Conservation (phyloP, 2,888 invertebrate species). For the Sinohyriopsis cumingii region DNA sequence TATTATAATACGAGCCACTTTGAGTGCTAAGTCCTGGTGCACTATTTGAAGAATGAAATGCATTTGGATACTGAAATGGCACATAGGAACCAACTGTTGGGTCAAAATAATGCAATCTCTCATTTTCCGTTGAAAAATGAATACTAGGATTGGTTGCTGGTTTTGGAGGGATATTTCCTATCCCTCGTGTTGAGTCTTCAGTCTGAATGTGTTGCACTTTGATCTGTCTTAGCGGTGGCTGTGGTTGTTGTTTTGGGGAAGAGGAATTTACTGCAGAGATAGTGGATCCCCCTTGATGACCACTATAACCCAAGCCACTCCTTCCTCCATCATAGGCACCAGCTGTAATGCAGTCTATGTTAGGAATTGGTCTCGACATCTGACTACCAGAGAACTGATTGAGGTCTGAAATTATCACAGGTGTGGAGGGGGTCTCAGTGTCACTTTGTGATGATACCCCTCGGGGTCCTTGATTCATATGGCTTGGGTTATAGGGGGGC, state of each 20-base stretch:
- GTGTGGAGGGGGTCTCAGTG: conserved; percentile 19
- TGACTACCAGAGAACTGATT: conserved; percentile 29
- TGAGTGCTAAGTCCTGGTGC: no score
- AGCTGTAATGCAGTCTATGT: conserved; percentile 32
- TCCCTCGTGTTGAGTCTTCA: background rate
- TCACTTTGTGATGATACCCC: no score
- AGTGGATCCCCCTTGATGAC: conserved; percentile 18
- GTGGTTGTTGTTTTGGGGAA: conserved; percentile 15
- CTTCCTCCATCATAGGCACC: conserved; percentile 5
- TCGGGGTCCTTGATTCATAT: conserved; percentile 7
- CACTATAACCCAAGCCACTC: conserved; percentile 13
- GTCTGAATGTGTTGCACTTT: conserved; percentile 38
- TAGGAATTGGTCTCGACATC: conserved; percentile 27
- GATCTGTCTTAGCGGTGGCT: conserved; percentile 22
- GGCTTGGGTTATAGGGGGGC: conserved; percentile 28
- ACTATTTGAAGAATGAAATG: no score
- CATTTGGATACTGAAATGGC: no score
- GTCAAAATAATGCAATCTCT: no score
- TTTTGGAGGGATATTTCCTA: no score
- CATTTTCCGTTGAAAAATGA: no score
- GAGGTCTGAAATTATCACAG: conserved; percentile 37
- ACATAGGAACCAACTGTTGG: no score
- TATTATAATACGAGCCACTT: no score
- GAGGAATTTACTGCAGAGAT: conserved; percentile 20
- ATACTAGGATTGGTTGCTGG: no score